Evolutionary conservation across 37 sponge, comb jelly and placozoan genomes (phyloP).

Genomic region (Hormiphora californensis): DNA sequence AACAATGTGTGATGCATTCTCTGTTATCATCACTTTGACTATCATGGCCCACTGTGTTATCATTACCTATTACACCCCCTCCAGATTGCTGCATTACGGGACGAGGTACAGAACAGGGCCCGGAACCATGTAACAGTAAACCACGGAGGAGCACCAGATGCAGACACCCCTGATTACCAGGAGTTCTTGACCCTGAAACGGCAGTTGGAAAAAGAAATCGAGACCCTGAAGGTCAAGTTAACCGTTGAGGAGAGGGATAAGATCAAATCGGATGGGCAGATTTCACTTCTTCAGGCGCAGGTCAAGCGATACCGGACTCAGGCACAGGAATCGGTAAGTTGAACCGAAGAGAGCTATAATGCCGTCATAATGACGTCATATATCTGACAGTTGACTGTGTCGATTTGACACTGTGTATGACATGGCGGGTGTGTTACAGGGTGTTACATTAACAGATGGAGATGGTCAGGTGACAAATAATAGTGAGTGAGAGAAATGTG

Average conservation of each 20-base stretch:
- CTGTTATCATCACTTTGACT: no score
- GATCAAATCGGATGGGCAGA: constrained; percentile 48
- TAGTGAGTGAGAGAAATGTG: no score
- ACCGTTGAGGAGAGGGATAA: constrained; percentile 49
- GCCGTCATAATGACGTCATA: no score
- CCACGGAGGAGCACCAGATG: background rate
- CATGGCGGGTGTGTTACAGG: no score
- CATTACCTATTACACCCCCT: background rate
- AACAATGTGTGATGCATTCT: no score
- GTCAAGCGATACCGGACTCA: constrained; percentile 47
- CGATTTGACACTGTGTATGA: no score
- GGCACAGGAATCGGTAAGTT: constrained; percentile 49
- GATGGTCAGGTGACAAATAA: no score
- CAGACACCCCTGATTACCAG: constrained; percentile 28
- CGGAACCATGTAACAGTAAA: constrained; percentile 29
- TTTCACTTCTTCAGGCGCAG: constrained; percentile 16
- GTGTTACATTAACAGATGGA: no score
- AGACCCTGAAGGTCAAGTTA: background rate
- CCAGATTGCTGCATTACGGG: constrained; percentile 30
- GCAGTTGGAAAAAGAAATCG: constrained; percentile 50
- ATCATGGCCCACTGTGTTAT: no score
- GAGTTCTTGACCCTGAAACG: background rate
- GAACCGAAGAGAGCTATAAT: no score
- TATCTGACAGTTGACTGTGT: no score
- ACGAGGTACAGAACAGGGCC: background rate